Percentiles rank a stretch among this genome's conserved stretches.
phyloP scores from a whole-genome alignment of 2,888 invertebrate genomes.

The Mythimna impura region DNA sequence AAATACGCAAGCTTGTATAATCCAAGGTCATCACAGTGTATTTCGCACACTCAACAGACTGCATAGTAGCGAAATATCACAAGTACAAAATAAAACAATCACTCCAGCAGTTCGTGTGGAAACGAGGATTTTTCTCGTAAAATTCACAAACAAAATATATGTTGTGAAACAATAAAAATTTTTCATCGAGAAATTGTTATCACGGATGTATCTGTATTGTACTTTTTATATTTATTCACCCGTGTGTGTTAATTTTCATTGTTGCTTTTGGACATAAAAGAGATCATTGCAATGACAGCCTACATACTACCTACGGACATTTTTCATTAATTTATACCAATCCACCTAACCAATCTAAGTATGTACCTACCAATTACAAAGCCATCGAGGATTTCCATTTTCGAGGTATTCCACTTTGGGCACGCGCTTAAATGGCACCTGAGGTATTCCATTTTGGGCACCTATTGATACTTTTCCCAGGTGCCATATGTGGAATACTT shows the following conservation, averaged over 20 bases:
- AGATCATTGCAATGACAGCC: neutral
- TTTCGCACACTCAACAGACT: neutral
- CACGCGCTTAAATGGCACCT: too few relatives aligned
- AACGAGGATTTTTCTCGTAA: constrained; percentile 25
- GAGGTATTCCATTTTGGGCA: too few relatives aligned
- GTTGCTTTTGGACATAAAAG: neutral
- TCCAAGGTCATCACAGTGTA: neutral
- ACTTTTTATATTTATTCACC: neutral
- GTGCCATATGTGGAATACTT: too few relatives aligned
- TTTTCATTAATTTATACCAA: too few relatives aligned
- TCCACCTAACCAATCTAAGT: too few relatives aligned
- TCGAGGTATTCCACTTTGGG: too few relatives aligned
- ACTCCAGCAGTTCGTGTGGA: constrained; percentile 12
- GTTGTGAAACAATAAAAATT: neutral
- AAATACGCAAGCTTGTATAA: neutral
- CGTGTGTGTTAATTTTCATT: neutral
- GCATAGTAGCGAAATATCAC: constrained; percentile 5
- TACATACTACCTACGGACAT: too few relatives aligned
- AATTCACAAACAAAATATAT: constrained; percentile 19
- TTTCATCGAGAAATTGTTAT: constrained; percentile 8
- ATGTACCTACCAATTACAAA: too few relatives aligned
- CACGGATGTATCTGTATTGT: neutral
- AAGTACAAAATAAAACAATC: constrained; percentile 41
- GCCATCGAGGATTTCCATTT: too few relatives aligned
- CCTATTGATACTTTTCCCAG: too few relatives aligned